Evolutionary conservation across 2,797 vertebrate genomes (phyloP), one percentile per base, ranked within the genome.

Genomic region (Oreochromis grahami): DNA sequence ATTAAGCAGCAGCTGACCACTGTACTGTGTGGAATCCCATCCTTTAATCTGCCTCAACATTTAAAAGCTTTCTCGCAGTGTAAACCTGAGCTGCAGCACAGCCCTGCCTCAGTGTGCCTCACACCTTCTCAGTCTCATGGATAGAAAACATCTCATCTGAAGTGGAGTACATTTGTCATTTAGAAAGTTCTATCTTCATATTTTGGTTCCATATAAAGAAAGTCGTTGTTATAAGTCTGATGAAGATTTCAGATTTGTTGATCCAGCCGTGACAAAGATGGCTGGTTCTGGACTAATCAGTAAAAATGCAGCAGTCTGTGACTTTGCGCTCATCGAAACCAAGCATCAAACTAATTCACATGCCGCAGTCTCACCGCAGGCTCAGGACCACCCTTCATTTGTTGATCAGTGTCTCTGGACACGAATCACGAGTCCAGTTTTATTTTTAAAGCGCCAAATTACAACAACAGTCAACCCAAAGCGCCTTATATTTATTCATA

Each of bases 191-290:
- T 3, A 4, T 7, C 14, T 29, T 45, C 14, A 70, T 29, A 45
- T 29, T 45, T 70, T 43, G 5, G 68, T 29, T 29, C 2, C 21
- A 48, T 11, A 29, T 11, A 17, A 48, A 72, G 21, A 17, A 48
- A 26, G 2, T 26, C 0, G 0, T 1, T 0, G 2, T 24, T 70
- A 0, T 17, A 15, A 70, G 21, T 70, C 41, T 70, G 21, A 26
- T 26, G 14, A 5, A 51, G 9, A 45, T 70, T 70, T 26, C 65
- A 11, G 65, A 70, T 70, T 43, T 9, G 5, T 45, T 6, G 9
- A 70, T 68, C 8, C 38, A 10, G 38, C 8, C 21, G 3, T 26
- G 38, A 68, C 38, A 68, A 43, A 68, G 21, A 43, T 2, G 63
- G 7, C 24, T 53, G 21, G 7, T 63, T 63, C 58, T 68, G n/a